Base-by-base conservation (phyloP, 2,797 vertebrate species). In the Sebastes matsubarae region DNA sequence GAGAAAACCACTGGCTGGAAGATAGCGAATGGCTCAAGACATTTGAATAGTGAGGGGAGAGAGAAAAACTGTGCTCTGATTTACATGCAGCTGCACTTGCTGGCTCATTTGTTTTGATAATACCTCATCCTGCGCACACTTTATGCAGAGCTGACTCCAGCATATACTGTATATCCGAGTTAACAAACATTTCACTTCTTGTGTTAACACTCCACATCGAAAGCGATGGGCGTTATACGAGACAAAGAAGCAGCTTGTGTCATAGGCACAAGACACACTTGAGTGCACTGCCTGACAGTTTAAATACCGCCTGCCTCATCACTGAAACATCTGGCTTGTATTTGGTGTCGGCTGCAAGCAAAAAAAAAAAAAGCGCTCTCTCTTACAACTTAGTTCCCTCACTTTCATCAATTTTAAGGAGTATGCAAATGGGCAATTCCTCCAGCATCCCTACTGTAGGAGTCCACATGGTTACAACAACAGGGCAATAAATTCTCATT, bases 401-500 rank as follows among this genome's bases (percentile, higher is more conserved):
- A 76, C 77, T 93, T 90, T 91, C 89, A 92, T 95, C 88, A 92
- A 82, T 93, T 91, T 88, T 87, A 90, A 89, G 72, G 69, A 72
- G 76, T 87, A 93, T 93, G 89, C 81, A 93, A 94, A 94, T 91
- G 71, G 77, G 9, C 75, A 67, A 72, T 83, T 90, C 82, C 79
- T 82, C 79, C 58, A 55, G 85, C 83, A 65, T 86, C 87, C 79
- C 75, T 66, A 54, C n/a, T 54, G 50, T 54, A 42, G 76, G 85
- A 90, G 89, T 88, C 86, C 78, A 70, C 84, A 59, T 2, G 6
- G 83, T 87, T 85, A 72, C 55, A 85, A 84, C 81, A 89, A 88
- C 88, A 71, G 70, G 82, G 84, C 78, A 81, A 95, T 96, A 94
- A 78, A 94, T 96, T 93, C 88, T 94, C 91, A 95, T 95, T 94